Conservation (phyloP, 2,113 vertebrate species). For the Leucopternis melanops region DNA sequence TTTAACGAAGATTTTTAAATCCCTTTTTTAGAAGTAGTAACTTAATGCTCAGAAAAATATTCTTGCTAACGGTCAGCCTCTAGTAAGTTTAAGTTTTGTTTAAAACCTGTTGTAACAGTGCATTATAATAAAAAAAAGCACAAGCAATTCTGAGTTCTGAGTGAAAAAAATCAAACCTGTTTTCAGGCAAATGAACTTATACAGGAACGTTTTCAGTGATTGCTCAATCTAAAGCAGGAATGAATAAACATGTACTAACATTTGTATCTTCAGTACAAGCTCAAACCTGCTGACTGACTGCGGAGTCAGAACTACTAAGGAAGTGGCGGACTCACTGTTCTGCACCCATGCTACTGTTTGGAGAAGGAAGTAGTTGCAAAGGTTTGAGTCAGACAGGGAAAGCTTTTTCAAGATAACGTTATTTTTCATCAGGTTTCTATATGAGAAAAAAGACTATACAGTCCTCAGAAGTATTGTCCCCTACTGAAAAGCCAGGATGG, state of each 20-base stretch:
- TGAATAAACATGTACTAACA: neutral
- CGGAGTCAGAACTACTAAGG: neutral
- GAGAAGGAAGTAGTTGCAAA: neutral
- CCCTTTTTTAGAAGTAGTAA: neutral
- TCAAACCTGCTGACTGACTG: neutral
- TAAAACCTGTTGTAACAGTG: neutral
- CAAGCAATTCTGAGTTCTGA: neutral
- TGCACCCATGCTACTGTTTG: neutral
- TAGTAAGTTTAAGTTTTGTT: neutral
- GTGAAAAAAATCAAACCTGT: neutral
- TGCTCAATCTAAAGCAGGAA: neutral
- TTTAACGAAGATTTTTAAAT: neutral
- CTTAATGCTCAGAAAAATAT: neutral
- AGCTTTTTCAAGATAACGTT: neutral
- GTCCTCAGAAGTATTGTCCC: neutral
- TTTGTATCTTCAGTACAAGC: neutral
- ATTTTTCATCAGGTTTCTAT: neutral
- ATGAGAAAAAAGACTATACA: rapidly evolving
- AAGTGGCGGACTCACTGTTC: neutral
- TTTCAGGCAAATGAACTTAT: neutral
- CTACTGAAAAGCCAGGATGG: neutral
- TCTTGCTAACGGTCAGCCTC: neutral
- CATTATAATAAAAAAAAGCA: neutral
- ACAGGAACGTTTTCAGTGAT: rapidly evolving
- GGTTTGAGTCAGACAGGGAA: neutral